Percentiles rank a stretch among this genome's conserved stretches.
phyloP scores from a whole-genome alignment of 2,797 vertebrate genomes.

The Eulemur rubriventer region DNA sequence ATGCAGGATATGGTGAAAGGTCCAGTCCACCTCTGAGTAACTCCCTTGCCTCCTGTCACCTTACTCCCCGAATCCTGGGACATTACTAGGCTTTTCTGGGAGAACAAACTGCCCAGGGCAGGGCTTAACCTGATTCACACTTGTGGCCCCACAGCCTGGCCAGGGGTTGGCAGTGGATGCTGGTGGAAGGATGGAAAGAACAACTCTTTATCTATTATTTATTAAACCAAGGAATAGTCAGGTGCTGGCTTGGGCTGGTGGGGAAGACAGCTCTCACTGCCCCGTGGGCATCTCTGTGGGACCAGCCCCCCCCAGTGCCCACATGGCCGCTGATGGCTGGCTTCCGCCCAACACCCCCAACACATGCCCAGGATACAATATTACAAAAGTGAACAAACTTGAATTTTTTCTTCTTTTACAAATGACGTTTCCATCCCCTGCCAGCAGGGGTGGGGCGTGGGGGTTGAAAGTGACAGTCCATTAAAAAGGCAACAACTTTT shows the following conservation, averaged over 20 bases:
- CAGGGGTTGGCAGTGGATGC: not conserved
- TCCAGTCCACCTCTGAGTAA: not conserved
- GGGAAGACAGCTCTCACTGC: not conserved
- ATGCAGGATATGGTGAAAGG: not conserved
- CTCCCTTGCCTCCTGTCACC: not conserved
- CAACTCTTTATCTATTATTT: constrained; percentile 38
- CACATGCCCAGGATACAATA: not conserved
- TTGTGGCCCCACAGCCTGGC: not conserved
- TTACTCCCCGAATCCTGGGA: not conserved
- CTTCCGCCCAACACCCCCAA: not conserved
- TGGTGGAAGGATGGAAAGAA: not conserved
- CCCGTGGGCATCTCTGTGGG: not conserved
- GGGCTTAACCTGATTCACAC: not conserved
- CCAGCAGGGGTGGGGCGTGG: constrained; percentile 58
- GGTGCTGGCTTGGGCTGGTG: not conserved
- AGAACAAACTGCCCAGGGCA: not conserved
- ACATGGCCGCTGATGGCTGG: not conserved
- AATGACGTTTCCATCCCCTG: constrained; percentile 59
- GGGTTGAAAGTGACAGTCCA: not conserved
- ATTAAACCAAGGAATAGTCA: constrained; percentile 46
- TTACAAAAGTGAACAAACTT: constrained; percentile 51
- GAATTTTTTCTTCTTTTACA: constrained; percentile 35
- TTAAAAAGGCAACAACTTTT: constrained; percentile 55
- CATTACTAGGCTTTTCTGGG: not conserved
- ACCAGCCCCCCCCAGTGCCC: not conserved